Evolutionary conservation across 2,888 invertebrate genomes (phyloP), one percentile per base, ranked within the genome.

Genomic region (Coenonympha arcania): DNA sequence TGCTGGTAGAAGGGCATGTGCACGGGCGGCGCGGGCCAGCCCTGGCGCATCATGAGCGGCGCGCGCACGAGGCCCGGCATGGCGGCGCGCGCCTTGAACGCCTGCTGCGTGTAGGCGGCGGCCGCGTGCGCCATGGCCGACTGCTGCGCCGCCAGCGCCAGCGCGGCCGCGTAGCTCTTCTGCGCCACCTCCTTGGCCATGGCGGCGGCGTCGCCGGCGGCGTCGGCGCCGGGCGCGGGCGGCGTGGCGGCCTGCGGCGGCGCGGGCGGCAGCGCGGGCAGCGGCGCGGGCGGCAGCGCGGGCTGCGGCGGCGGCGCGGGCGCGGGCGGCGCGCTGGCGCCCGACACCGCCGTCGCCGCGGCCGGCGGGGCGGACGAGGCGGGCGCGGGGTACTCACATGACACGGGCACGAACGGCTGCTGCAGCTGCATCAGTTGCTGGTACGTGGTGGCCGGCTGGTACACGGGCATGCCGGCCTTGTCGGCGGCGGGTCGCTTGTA

Each of bases 371-470:
- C 86, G 72, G 88, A 85, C 78, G 90, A 86, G 71, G 90, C 89
- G 85, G 91, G 89, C 88, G 89, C 89, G 89, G 91, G 90, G 93
- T 94, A 95, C 96, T 97, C 96, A 96, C 96, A 96, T 94, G 96
- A 95, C 90, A 96, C 95, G 92, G 96, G 95, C 92, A 96, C 95
- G 90, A 95, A 96, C 87, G 95, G 96, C 91, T 95, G 95, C 88
- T 93, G 91, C 75, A 95, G 91, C 89, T 95, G 95, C 92, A 96
- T 93, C 87, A 96, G 91, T 88, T 96, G 96, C 88, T 96, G 96
- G 89, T 95, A 95, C 76, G 95, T 94, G 73, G 93, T 93, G 78
- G 93, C 93, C 77, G 96, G 95, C 87, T 95, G 95, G 89, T 96
- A 97, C 71, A 98, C 94, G 73, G 97, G 97, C 82, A 98, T 90